These are phyloP conservation scores for Cyprinodon brontotheroides DNA, from an alignment of 2,113 vertebrate genomes.

Conservation along the genomic window DNA sequence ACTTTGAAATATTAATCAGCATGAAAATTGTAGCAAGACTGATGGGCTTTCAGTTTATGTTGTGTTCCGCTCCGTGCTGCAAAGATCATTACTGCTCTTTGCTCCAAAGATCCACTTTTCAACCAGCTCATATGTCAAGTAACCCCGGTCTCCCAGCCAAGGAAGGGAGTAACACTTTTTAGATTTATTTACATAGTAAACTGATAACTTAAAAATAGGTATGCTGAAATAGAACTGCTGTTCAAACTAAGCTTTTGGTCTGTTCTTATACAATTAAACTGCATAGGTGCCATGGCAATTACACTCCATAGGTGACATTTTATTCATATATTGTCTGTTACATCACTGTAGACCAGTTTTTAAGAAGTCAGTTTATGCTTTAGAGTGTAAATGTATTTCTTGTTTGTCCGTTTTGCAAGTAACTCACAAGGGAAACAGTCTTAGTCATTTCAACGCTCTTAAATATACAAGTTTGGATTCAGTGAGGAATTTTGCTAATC, in stretches of 20 bases:
- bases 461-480: background rate
- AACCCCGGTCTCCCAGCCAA: background rate
- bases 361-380: background rate
- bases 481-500: background rate
- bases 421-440: background rate
- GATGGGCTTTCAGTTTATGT: constrained; percentile 20
- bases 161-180: background rate
- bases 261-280: background rate
- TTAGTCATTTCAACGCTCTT: background rate
- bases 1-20: constrained; percentile 14
- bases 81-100: constrained; percentile 1
- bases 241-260: background rate
- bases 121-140: background rate
- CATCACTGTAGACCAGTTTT: background rate
- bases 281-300: background rate
- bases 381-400: background rate
- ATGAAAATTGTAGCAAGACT: constrained; percentile 35
- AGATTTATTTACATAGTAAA: background rate
- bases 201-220: background rate
- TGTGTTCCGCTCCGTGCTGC: constrained; percentile 6
- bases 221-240: background rate
- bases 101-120: constrained; percentile 1
- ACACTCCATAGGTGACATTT: background rate
- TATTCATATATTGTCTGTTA: background rate
- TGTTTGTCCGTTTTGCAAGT: background rate